Evolutionary conservation across 2,888 invertebrate genomes (phyloP), one percentile per base, ranked within the genome.

Genomic region (Aproaerema taeniolella): DNA sequence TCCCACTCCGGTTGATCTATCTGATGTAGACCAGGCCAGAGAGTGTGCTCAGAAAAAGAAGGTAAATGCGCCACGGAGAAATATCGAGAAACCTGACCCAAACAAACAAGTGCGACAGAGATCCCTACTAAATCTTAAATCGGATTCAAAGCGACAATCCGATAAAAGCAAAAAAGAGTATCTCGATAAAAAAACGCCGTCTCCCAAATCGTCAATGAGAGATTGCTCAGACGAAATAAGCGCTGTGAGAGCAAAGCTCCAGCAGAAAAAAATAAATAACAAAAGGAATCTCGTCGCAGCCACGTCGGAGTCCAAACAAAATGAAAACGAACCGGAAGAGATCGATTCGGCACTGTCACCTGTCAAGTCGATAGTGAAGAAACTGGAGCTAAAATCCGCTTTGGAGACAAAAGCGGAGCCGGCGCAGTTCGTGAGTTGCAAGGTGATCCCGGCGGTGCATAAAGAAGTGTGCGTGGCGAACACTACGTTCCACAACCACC

Each of bases 1-100:
- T 73, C 85, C 87, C 86, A 87, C 87, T 87, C 87, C 86, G 69
- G 79, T 82, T 75, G 86, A 87, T 87, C 87, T 87, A 85, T 75
- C 62, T 55, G 76, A 75, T 66, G 65, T 85, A 87, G 87, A 87
- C 72, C 87, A 85, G 71, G 72, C 78, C 67, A 81, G 86, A 80
- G 87, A 87, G 80, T 86, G 85, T 83, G 82, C 82, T 79, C 82
- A 77, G 74, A 85, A 80, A 76, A 87, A 82, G 56, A 85, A 77
- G 65, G 58, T 58, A 46, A 66, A 55, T 47, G 64, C 67, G 47
- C 57, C 64, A 47, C 67, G 74, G 55, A 83, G 80, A 76, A 65
- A 45, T 43, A 53, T 55, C 42, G 86, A 79, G 42, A 83, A 74
- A 62, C 54, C 62, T 38, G 85, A 86, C 47, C 57, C 65, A 56